phyloP scores from a whole-genome alignment of 2,113 vertebrate species.

The Oostethus manadensis region DNA sequence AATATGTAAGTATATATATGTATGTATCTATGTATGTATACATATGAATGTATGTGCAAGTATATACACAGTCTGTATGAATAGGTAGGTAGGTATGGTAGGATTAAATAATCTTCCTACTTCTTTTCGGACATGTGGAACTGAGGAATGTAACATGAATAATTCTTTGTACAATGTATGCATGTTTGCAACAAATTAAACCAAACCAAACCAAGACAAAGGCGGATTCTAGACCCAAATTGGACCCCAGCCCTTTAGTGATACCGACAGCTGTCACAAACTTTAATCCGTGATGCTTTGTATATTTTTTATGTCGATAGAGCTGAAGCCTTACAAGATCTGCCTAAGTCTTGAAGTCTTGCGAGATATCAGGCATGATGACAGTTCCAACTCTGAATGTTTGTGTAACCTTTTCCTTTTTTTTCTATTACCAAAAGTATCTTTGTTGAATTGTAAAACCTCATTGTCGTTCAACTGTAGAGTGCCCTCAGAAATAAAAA shows the following conservation, averaged over 20 bases:
- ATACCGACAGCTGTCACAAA: background rate
- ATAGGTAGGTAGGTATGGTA: no score
- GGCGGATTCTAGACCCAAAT: background rate
- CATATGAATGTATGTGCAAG: background rate
- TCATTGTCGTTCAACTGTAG: no score
- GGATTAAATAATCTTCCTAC: no score
- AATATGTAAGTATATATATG: background rate
- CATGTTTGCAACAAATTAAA: no score
- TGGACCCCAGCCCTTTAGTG: background rate
- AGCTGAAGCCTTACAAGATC: background rate
- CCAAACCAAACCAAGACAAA: no score
- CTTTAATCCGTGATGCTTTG: background rate
- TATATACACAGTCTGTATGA: no score
- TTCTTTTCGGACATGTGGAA: no score
- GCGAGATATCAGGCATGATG: no score
- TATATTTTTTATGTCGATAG: background rate
- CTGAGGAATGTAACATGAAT: no score
- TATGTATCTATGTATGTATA: background rate
- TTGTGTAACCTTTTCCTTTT: background rate
- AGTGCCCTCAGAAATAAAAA: no score
- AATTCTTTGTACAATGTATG: no score
- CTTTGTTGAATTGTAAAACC: background rate
- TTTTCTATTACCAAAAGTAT: background rate
- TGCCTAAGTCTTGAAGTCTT: background rate
- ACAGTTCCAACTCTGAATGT: no score